Conservation (phyloP, 1,140 invertebrate genomes). For the Zaprionus vittiger region DNA sequence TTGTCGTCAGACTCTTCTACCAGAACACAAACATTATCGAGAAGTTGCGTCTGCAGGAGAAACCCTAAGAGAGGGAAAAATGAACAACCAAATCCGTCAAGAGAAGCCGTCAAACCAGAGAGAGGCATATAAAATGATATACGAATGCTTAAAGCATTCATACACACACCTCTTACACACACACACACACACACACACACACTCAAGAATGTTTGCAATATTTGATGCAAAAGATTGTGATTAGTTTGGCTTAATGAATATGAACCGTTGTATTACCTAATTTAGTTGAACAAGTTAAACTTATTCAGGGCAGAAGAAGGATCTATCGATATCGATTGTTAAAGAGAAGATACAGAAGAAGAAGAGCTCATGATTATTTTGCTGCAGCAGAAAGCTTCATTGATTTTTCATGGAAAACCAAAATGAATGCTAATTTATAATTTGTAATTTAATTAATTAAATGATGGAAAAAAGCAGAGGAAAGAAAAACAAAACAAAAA, state of each 20-base stretch:
- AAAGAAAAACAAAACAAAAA: conserved; percentile 42
- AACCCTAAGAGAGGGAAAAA: conserved; percentile 26
- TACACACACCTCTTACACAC: not conserved
- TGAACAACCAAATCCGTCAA: conserved; percentile 24
- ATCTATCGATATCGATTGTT: not conserved
- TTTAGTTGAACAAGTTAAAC: conserved; percentile 69
- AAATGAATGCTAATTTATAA: conserved; percentile 56
- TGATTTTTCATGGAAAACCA: conserved; percentile 75
- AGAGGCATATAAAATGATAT: conserved; percentile 31
- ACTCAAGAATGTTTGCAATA: conserved; percentile 45
- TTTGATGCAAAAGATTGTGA: conserved; percentile 61
- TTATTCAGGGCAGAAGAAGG: conserved; percentile 46
- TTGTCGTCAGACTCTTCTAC: conserved; percentile 73
- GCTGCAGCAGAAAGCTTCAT: conserved; percentile 62
- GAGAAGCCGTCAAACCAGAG: conserved; percentile 19
- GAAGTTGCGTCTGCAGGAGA: conserved; percentile 59
- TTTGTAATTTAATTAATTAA: conserved; percentile 43
- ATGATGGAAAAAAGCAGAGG: conserved; percentile 27
- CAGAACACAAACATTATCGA: conserved; percentile 74
- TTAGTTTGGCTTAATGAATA: conserved; percentile 59
- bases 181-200: conserved; percentile 22
- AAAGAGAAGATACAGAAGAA: not conserved
- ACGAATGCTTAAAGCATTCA: conserved; percentile 38
- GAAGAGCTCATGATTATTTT: conserved; percentile 51
- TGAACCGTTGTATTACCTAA: conserved; percentile 66